Conservation (phyloP, 2,797 vertebrate genomes). For the Poecilia picta region DNA sequence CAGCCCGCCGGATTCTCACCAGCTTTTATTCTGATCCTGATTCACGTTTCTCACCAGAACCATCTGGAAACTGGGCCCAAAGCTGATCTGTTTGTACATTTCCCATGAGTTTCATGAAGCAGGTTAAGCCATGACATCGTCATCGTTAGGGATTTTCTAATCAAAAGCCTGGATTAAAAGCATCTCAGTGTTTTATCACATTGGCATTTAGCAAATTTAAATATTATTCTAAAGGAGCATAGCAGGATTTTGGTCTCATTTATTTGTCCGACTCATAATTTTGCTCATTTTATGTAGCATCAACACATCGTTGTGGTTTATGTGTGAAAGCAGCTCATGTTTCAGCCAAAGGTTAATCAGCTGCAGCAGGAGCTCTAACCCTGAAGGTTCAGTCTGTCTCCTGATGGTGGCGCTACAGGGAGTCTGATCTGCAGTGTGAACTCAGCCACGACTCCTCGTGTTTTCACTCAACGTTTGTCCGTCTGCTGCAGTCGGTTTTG, state of each 20-base stretch:
- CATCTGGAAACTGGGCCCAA: not conserved
- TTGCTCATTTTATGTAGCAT: not conserved
- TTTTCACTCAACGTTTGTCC: conserved; percentile 13
- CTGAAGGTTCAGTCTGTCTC: not conserved
- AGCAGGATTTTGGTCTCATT: not conserved
- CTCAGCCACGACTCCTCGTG: conserved; percentile 13
- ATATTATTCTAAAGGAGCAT: not conserved
- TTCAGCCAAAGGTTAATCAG: not conserved
- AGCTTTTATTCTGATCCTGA: not conserved
- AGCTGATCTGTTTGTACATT: not conserved
- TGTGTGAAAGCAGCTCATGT: not conserved
- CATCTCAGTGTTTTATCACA: not conserved
- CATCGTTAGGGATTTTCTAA: not conserved
- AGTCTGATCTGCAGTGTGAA: conserved; percentile 41
- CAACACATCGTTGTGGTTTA: not conserved
- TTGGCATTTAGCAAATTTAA: not conserved
- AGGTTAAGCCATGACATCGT: not conserved
- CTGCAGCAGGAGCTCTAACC: not conserved
- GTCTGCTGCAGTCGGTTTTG: conserved; percentile 60
- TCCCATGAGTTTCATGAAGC: not conserved
- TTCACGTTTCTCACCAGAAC: not conserved
- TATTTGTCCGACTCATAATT: not conserved
- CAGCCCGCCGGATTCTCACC: too few species aligned
- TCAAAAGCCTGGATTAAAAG: not conserved
- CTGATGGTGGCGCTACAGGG: conserved; percentile 4